Evolutionary conservation across 2,113 vertebrate genomes (phyloP).

Genomic region (Symphodus melops): DNA sequence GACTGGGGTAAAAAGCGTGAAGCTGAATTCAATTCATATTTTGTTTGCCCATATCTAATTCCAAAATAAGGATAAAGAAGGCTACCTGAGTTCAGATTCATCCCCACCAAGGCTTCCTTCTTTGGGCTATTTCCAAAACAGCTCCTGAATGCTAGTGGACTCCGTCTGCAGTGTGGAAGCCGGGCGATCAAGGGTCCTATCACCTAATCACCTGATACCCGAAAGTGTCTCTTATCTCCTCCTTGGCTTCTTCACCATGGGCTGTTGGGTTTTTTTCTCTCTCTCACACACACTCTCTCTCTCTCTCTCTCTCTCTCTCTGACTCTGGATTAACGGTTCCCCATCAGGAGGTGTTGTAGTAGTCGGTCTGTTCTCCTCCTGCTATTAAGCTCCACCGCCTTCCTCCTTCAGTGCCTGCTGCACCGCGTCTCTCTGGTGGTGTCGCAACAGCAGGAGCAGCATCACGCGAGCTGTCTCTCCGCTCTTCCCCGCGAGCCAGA

Average conservation of each 20-base stretch:
- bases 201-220: slow-evolving; percentile 37
- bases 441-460: slow-evolving; percentile 42
- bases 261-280: slow-evolving; percentile 7
- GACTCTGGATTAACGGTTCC: slow-evolving; percentile 41
- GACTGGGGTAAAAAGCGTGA: neutral
- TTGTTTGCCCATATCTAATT: neutral
- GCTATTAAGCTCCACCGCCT: slow-evolving; percentile 20
- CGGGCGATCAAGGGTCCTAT: slow-evolving; percentile 34
- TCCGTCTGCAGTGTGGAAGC: slow-evolving; percentile 27
- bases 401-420: slow-evolving; percentile 26
- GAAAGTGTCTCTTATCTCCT: slow-evolving; percentile 25
- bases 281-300: slow-evolving; percentile 5
- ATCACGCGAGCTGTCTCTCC: slow-evolving; percentile 33
- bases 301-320: neutral
- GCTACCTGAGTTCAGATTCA: slow-evolving; percentile 64
- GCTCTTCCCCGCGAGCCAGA: slow-evolving; percentile 30
- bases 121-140: neutral
- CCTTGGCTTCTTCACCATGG: slow-evolving; percentile 25
- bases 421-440: slow-evolving; percentile 57
- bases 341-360: slow-evolving; percentile 50
- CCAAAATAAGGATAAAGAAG: neutral
- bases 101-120: slow-evolving; percentile 14
- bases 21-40: neutral
- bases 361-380: slow-evolving; percentile 42
- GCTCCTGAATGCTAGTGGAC: slow-evolving; percentile 16